Conservation (phyloP, 2,113 vertebrate species). For the Lepus timidus region DNA sequence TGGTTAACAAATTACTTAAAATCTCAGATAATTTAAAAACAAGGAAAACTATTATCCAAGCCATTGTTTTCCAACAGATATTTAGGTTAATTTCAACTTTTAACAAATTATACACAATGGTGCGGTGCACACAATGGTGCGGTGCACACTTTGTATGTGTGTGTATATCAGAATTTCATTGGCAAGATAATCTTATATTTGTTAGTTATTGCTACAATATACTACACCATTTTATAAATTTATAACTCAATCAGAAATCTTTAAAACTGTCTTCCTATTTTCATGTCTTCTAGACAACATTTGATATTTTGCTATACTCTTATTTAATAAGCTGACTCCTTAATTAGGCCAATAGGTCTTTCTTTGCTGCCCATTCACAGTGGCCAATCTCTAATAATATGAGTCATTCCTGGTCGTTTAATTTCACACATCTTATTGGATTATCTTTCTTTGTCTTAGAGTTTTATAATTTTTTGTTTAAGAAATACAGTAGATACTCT, state of each 20-base stretch:
- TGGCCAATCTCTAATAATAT: background rate
- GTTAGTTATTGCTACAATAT: background rate
- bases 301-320: background rate
- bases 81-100: constrained; percentile 38
- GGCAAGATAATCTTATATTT: constrained; percentile 37
- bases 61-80: background rate
- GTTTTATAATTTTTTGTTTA: background rate
- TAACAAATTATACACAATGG: background rate
- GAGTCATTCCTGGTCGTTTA: background rate
- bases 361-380: background rate
- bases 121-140: background rate
- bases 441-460: background rate
- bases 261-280: background rate
- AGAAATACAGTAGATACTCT: background rate
- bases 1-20: background rate
- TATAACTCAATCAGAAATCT: background rate
- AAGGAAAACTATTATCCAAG: background rate
- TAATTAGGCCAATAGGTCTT: background rate
- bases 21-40: background rate
- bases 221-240: constrained; percentile 12
- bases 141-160: background rate
- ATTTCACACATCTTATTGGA: background rate
- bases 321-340: background rate
- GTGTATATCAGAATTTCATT: background rate
- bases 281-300: background rate